These are phyloP conservation scores for Eudyptes chrysolophus DNA, from an alignment of 2,113 vertebrate species.

Conservation along the genomic window DNA sequence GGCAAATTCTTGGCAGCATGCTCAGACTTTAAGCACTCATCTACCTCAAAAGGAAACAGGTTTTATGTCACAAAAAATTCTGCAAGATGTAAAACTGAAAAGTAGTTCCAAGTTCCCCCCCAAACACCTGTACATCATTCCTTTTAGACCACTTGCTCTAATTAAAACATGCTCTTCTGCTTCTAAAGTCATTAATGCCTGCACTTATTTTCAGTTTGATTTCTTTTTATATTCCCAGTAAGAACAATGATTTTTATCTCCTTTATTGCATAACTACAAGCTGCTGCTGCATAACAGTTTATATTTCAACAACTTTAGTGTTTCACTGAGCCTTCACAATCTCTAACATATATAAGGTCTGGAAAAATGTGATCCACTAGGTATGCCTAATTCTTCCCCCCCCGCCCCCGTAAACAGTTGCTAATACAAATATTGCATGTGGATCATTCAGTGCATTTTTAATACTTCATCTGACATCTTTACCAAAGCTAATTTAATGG, in stretches of 20 bases:
- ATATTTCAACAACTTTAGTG: not conserved
- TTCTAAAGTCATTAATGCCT: not conserved
- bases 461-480: not conserved
- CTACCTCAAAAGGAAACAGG: not conserved
- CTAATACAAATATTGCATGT: conserved; percentile 50
- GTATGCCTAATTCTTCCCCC: not conserved
- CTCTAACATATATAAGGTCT: not conserved
- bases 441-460: conserved; percentile 18
- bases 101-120: not conserved
- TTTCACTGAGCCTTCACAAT: conserved; percentile 10
- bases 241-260: conserved; percentile 39
- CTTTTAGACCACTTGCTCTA: not conserved
- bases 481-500: not conserved
- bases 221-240: conserved; percentile 20
- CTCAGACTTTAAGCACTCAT: not conserved
- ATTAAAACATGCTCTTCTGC: not conserved
- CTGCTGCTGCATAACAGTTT: conserved; percentile 35
- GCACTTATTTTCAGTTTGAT: not conserved
- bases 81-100: not conserved
- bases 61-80: not conserved
- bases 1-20: not conserved
- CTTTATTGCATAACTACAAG: conserved; percentile 30
- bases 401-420: not conserved
- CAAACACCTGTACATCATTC: not conserved
- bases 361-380: not conserved